Percentiles rank a stretch among this genome's conserved stretches.
These are phyloP conservation scores for Aquatica leii DNA, from an alignment of 2,888 invertebrate species.

Conservation along the genomic window DNA sequence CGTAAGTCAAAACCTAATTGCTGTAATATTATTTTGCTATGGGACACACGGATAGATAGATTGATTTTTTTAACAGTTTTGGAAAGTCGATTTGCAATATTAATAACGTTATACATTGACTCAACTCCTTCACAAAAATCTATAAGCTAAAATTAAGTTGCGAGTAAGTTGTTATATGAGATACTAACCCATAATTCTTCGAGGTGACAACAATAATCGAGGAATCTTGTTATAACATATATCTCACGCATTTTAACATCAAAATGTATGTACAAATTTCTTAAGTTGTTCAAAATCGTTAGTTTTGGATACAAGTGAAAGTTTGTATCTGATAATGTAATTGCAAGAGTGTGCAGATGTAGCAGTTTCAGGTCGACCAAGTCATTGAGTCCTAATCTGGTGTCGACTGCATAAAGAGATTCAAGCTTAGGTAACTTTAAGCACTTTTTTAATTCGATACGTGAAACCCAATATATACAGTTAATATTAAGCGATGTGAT, in stretches of 20 bases:
- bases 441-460: background rate
- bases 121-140: conserved; percentile 8
- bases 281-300: background rate
- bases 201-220: background rate
- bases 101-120: background rate
- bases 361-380: background rate
- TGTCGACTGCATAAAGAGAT: conserved; percentile 22
- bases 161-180: background rate
- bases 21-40: background rate
- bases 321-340: background rate
- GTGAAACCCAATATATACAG: conserved; percentile 23
- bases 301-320: background rate
- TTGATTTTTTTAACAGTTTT: background rate
- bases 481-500: conserved; percentile 26
- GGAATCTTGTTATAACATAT: background rate
- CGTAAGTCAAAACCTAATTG: background rate
- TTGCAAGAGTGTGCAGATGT: conserved; percentile 4
- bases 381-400: conserved; percentile 1
- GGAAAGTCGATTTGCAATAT: background rate
- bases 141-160: background rate
- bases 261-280: background rate
- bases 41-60: background rate
- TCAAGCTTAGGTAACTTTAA: conserved; percentile 14
- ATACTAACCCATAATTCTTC: conserved; percentile 16
- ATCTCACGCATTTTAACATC: background rate